Evolutionary conservation across 1,140 invertebrate genomes (phyloP).

Genomic region (Drosophila guanche): DNA sequence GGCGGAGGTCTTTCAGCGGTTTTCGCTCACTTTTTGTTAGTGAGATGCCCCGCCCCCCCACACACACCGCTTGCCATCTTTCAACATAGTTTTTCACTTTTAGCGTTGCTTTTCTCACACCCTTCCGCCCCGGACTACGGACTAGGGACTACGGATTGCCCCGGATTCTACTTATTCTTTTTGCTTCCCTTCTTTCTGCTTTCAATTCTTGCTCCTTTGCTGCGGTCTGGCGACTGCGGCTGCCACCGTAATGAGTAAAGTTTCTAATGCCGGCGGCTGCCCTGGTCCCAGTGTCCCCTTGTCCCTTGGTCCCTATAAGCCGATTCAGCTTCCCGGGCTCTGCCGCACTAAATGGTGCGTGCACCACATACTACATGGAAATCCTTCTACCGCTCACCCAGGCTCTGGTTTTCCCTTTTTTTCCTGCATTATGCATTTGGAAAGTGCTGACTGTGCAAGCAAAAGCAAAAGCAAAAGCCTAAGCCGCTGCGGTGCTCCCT

Average conservation of each 20-base stretch:
- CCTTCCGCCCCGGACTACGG: not conserved
- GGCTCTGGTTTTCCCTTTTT: slow-evolving; percentile 14
- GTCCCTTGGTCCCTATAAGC: slow-evolving; percentile 45
- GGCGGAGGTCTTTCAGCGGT: slow-evolving; percentile 64
- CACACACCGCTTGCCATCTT: slow-evolving; percentile 37
- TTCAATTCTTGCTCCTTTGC: slow-evolving; percentile 45
- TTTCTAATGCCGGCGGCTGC: slow-evolving; percentile 75
- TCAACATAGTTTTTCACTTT: slow-evolving; percentile 79
- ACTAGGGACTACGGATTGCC: too few relatives aligned
- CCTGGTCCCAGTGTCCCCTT: too few relatives aligned
- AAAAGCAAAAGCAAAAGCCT: slow-evolving; percentile 59
- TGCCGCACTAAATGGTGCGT: slow-evolving; percentile 60
- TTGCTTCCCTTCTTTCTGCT: slow-evolving; percentile 28
- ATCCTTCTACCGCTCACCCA: slow-evolving; percentile 4
- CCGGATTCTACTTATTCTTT: slow-evolving; percentile 5
- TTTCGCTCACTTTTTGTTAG: slow-evolving; percentile 56
- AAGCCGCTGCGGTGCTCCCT: slow-evolving; percentile 42
- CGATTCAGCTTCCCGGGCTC: slow-evolving; percentile 23
- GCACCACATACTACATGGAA: slow-evolving; percentile 36
- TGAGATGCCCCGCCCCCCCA: slow-evolving; percentile 6
- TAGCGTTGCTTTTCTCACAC: slow-evolving; percentile 53
- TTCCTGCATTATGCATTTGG: slow-evolving; percentile 71
- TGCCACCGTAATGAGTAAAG: slow-evolving; percentile 79
- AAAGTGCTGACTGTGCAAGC: slow-evolving; percentile 68
- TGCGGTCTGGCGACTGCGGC: slow-evolving; percentile 70